These are phyloP conservation scores for Dynastes maya DNA, from an alignment of 2,888 invertebrate species.

Conservation along the genomic window DNA sequence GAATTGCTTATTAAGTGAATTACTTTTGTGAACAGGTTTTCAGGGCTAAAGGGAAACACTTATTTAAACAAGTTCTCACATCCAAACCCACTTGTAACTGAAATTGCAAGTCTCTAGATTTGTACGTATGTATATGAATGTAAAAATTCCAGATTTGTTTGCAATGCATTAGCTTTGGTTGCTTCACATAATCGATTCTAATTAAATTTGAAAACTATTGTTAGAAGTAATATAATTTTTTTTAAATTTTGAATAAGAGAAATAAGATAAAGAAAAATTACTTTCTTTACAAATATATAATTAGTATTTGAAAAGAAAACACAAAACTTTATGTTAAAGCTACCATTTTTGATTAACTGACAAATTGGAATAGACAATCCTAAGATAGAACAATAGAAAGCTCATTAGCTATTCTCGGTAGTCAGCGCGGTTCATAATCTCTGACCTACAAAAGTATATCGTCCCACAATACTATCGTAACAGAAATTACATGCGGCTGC, in stretches of 20 bases:
- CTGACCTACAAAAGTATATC: slow-evolving; percentile 19
- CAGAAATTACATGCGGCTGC: slow-evolving; percentile 13
- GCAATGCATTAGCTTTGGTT: background rate
- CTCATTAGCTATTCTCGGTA: slow-evolving; percentile 10
- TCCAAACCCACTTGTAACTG: background rate
- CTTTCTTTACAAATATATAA: too few species aligned
- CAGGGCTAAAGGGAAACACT: background rate
- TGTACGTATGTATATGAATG: background rate
- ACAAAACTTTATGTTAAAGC: background rate
- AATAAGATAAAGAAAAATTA: too few species aligned
- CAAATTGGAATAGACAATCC: background rate
- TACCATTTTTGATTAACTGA: background rate
- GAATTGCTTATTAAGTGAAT: background rate
- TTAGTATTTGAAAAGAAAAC: background rate
- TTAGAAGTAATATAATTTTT: too few species aligned
- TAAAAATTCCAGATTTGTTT: background rate
- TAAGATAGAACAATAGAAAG: slow-evolving; percentile 11
- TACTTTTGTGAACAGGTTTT: slow-evolving; percentile 16
- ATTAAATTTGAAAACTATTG: too few species aligned
- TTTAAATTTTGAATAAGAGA: too few species aligned
- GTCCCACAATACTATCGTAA: background rate
- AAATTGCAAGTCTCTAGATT: background rate
- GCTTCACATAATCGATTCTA: too few species aligned
- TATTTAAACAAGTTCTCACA: background rate
- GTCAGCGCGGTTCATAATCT: slow-evolving; percentile 3